Evolutionary conservation across 2,113 vertebrate species (phyloP).

Genomic region (Anguilla rostrata): DNA sequence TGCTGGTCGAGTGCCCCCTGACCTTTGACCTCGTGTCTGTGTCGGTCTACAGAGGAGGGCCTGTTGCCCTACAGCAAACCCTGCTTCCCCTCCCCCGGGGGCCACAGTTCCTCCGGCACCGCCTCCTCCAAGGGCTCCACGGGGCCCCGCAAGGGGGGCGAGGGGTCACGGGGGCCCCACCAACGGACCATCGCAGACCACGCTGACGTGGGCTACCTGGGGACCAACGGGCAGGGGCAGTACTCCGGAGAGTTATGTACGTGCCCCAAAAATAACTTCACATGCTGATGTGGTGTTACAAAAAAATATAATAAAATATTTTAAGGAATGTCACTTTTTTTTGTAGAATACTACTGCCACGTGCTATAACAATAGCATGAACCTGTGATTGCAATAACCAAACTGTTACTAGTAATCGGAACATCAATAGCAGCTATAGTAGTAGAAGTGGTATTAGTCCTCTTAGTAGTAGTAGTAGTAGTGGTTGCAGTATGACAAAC

Average conservation of each 20-base stretch:
- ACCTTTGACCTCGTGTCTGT: conserved; percentile 10
- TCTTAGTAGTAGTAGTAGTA: neutral
- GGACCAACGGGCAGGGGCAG: conserved; percentile 88
- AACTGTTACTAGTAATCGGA: neutral
- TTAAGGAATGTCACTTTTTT: no score
- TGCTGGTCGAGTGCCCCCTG: neutral
- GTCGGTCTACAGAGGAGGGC: conserved; percentile 79
- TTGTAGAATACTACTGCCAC: neutral
- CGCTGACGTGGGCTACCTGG: conserved; percentile 83
- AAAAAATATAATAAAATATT: neutral
- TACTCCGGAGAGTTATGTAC: conserved; percentile 96
- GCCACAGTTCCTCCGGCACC: conserved; percentile 96
- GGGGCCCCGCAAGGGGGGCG: conserved; percentile 84
- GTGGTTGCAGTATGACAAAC: neutral
- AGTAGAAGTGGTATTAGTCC: no score
- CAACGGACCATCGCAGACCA: conserved; percentile 87
- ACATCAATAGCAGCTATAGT: neutral
- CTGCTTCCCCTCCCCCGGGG: conserved; percentile 92
- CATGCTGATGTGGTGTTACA: no score
- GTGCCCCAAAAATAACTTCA: conserved; percentile 45
- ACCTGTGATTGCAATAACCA: neutral
- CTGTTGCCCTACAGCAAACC: conserved; percentile 95
- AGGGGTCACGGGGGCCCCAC: conserved; percentile 72
- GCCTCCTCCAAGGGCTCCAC: conserved; percentile 95
- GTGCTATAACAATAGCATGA: neutral